A percentile compares a stretch with the other conserved stretches of the same genome.
phyloP scores from a whole-genome alignment of 2,113 vertebrate species.

The Ranitomeya imitator region DNA sequence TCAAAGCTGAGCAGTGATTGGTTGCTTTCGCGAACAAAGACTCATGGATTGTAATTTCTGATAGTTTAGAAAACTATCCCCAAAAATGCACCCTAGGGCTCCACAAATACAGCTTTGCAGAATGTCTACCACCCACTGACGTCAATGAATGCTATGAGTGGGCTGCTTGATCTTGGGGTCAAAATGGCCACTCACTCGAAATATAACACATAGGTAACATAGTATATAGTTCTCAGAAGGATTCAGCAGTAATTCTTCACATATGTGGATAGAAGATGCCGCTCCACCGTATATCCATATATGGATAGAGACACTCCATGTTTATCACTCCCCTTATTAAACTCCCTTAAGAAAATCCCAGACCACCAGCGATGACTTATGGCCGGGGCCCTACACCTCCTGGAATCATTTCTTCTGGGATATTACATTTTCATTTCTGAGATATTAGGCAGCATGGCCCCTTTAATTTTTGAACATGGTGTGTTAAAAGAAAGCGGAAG shows the following conservation, averaged over 20 bases:
- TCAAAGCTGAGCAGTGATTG: too few relatives aligned
- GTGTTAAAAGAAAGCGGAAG: too few relatives aligned
- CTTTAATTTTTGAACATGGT: too few relatives aligned
- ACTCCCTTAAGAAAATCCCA: not conserved
- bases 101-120: too few relatives aligned
- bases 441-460: too few relatives aligned
- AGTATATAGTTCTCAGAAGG: not conserved
- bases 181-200: too few relatives aligned
- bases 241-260: not conserved
- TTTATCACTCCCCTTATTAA: slow-evolving; percentile 2
- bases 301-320: not conserved
- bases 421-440: too few relatives aligned
- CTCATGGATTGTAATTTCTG: too few relatives aligned
- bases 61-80: too few relatives aligned
- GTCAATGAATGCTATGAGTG: not conserved
- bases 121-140: too few relatives aligned
- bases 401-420: not conserved
- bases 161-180: not conserved
- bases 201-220: not conserved
- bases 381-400: not conserved
- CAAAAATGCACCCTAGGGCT: too few relatives aligned
- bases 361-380: not conserved
- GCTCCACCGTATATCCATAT: not conserved
- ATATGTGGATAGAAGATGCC: not conserved
- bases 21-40: too few relatives aligned